These are phyloP conservation scores for Scaptomyza tumidula DNA, from an alignment of 2,888 invertebrate species.

Conservation along the genomic window DNA sequence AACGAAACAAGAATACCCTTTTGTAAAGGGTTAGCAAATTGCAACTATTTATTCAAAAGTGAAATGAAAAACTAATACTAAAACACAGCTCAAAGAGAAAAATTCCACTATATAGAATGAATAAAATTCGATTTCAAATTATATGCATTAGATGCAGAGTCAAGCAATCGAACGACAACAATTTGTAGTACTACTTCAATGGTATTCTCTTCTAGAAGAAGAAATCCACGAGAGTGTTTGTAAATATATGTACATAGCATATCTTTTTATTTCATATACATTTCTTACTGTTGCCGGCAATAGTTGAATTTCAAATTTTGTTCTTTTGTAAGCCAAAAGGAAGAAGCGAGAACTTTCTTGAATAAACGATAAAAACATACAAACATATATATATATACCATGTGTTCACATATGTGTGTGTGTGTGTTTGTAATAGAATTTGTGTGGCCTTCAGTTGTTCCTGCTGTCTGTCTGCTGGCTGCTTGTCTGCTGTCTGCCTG, in stretches of 20 bases:
- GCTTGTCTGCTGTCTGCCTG: slow-evolving; percentile 18
- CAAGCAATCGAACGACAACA: background rate
- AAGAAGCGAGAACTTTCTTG: slow-evolving; percentile 24
- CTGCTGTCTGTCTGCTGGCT: slow-evolving; percentile 2
- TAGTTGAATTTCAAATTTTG: slow-evolving; percentile 48
- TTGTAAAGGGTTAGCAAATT: background rate
- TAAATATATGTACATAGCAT: slow-evolving; percentile 36
- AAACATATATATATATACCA: background rate
- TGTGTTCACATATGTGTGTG: background rate
- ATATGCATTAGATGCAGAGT: slow-evolving; percentile 12
- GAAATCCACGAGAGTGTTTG: background rate
- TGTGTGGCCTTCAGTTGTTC: slow-evolving; percentile 29
- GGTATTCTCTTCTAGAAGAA: background rate
- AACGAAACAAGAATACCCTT: background rate
- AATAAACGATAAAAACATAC: background rate
- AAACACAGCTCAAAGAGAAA: no score
- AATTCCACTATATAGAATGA: background rate
- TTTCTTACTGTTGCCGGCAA: no score
- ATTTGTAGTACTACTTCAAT: background rate
- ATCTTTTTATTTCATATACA: no score
- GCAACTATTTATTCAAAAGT: slow-evolving; percentile 9
- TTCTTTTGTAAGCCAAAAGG: slow-evolving; percentile 29
- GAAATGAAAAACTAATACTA: slow-evolving; percentile 4
- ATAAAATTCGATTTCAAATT: background rate
- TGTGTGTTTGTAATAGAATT: background rate